These are phyloP conservation scores for Rhodeus uyekii DNA, from an alignment of 2,797 vertebrate species.

Conservation along the genomic window DNA sequence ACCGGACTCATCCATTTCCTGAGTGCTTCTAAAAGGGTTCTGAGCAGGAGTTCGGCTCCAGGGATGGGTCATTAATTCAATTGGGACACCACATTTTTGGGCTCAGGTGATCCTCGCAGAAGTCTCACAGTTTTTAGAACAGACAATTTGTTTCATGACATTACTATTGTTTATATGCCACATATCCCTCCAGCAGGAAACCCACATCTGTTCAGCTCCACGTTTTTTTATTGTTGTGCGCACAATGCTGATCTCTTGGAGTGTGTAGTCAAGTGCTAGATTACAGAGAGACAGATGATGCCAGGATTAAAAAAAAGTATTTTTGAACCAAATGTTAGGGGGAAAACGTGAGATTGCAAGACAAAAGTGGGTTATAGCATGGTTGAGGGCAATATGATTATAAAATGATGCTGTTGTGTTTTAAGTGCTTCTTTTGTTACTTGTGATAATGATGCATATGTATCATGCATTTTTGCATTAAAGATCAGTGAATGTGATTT, in stretches of 20 bases:
- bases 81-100: slow-evolving; percentile 17
- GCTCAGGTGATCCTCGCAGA: slow-evolving; percentile 31
- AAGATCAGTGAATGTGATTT: slow-evolving; percentile 11
- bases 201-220: slow-evolving; percentile 49
- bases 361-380: slow-evolving; percentile 21
- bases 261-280: slow-evolving; percentile 24
- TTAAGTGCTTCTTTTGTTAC: slow-evolving; percentile 6
- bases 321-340: slow-evolving; percentile 18
- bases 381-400: slow-evolving; percentile 7
- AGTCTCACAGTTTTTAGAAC: slow-evolving; percentile 28
- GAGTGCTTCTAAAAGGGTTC: slow-evolving; percentile 31
- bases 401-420: slow-evolving; percentile 23
- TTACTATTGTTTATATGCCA: slow-evolving; percentile 43
- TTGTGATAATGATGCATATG: neutral
- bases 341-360: slow-evolving; percentile 4
- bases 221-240: slow-evolving; percentile 34
- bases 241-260: slow-evolving; percentile 24
- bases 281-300: slow-evolving; percentile 46
- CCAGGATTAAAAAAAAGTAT: slow-evolving; percentile 19
- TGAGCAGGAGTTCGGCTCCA: slow-evolving; percentile 21
- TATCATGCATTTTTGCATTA: slow-evolving; percentile 17
- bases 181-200: slow-evolving; percentile 39
- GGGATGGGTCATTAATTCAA: slow-evolving; percentile 37
- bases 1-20: slow-evolving; percentile 35
- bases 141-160: slow-evolving; percentile 25